phyloP scores from a whole-genome alignment of 2,797 vertebrate genomes.

The Enteromius mattozi region DNA sequence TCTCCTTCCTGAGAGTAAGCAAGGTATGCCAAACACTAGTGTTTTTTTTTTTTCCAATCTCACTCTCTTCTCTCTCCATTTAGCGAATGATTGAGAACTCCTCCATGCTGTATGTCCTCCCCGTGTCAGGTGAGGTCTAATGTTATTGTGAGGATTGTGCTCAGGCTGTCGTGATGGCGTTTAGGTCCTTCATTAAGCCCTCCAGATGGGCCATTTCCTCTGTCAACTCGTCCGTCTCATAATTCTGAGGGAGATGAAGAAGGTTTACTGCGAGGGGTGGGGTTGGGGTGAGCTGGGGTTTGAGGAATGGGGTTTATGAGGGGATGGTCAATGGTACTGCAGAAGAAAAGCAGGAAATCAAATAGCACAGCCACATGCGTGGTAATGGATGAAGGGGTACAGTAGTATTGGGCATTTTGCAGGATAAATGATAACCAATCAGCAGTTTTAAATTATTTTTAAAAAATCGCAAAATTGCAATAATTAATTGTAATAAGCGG shows the following conservation, averaged over 20 bases:
- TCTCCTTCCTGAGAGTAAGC: conserved; percentile 83
- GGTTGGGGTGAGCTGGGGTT: conserved; percentile 58
- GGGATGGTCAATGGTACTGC: conserved; percentile 67
- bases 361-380: not conserved
- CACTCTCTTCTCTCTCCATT: conserved; percentile 64
- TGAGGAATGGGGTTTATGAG: conserved; percentile 56
- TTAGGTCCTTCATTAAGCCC: conserved; percentile 99
- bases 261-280: conserved; percentile 74
- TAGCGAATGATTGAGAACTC: conserved; percentile 58
- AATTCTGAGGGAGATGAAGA: conserved; percentile 86
- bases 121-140: conserved; percentile 30
- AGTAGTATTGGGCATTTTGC: conserved; percentile 17
- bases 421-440: not conserved
- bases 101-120: conserved; percentile 54
- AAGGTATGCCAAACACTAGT: conserved; percentile 70
- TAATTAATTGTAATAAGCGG: conserved; percentile 24
- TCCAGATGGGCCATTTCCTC: conserved; percentile 99
- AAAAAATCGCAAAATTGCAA: conserved; percentile 2
- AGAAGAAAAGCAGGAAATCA: conserved; percentile 25
- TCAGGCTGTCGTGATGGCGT: conserved; percentile 98
- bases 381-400: conserved; percentile 35
- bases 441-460: not conserved
- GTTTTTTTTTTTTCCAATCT: conserved; percentile 28
- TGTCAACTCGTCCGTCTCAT: conserved; percentile 96
- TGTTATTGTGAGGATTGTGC: conserved; percentile 56